These are phyloP conservation scores for Myotis pilosus DNA, from an alignment of 2,797 vertebrate species.

Conservation along the genomic window DNA sequence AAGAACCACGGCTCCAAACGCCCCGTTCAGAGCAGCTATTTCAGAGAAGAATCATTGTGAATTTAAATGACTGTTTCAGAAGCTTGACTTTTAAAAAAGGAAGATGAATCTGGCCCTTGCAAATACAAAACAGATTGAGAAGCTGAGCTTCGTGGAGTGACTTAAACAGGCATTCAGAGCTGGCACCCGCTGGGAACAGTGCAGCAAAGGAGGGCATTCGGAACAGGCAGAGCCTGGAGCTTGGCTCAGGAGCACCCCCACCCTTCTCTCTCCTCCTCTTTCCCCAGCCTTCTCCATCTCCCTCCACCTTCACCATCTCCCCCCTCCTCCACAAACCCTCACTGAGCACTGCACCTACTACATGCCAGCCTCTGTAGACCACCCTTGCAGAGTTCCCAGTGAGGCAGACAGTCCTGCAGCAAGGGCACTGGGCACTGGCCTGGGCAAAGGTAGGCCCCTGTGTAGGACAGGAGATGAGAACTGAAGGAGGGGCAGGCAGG, in stretches of 20 bases:
- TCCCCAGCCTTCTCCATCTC: not conserved
- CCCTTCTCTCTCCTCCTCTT: not conserved
- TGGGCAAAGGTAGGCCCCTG: not conserved
- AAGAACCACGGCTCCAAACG: slow-evolving; percentile 56
- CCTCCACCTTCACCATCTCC: not conserved
- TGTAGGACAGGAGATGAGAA: not conserved
- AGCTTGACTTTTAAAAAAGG: slow-evolving; percentile 77
- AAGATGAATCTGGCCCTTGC: slow-evolving; percentile 78
- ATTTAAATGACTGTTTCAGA: slow-evolving; percentile 78
- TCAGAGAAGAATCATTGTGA: slow-evolving; percentile 72
- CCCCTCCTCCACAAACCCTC: not conserved
- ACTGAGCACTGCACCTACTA: not conserved
- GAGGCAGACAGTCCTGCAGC: not conserved
- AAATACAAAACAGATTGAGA: slow-evolving; percentile 80
- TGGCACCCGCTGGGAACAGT: slow-evolving; percentile 74
- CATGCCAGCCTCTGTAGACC: not conserved
- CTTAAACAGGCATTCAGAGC: slow-evolving; percentile 77
- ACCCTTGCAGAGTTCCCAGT: not conserved
- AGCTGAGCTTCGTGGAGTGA: slow-evolving; percentile 75
- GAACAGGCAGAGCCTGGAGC: slow-evolving; percentile 55
- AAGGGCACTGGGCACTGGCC: accelerated
- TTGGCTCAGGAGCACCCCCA: not conserved
- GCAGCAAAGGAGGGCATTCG: slow-evolving; percentile 29
- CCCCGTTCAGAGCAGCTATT: slow-evolving; percentile 60
- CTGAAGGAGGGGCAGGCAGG: not conserved